Percentiles rank a stretch among this genome's conserved stretches.
Evolutionary conservation across 2,888 invertebrate genomes (phyloP).

Genomic region (Dynastes tityus): DNA sequence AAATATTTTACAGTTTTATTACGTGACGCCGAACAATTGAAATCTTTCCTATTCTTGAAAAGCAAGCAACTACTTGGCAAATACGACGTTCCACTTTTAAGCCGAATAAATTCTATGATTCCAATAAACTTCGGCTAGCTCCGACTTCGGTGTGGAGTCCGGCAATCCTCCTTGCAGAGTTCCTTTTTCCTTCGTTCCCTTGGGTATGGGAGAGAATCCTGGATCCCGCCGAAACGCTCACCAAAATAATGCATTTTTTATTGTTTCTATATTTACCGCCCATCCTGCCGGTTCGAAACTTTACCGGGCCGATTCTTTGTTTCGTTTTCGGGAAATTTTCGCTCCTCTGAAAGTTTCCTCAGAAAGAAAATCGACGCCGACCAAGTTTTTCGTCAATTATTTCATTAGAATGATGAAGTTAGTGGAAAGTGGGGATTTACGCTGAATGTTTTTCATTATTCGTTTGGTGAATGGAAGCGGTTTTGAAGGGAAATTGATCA

Average conservation of each 20-base stretch:
- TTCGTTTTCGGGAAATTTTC: conserved; percentile 19
- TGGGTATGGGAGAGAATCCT: background rate
- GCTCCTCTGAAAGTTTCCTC: background rate
- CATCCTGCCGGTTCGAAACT: conserved; percentile 10
- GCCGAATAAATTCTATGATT: conserved; percentile 28
- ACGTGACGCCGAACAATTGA: conserved; percentile 36
- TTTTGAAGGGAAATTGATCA: conserved; percentile 7
- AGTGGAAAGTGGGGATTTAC: background rate
- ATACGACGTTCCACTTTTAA: conserved; percentile 6
- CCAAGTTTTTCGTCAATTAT: conserved; percentile 20
- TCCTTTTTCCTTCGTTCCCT: background rate
- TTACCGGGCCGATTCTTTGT: conserved; percentile 10
- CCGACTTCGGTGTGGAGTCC: background rate
- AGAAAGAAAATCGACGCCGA: background rate
- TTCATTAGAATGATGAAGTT: conserved; percentile 4
- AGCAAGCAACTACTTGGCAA: background rate
- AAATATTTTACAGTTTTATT: conserved; percentile 39
- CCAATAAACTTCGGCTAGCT: conserved; percentile 22
- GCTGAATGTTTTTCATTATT: conserved; percentile 7
- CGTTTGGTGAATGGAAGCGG: background rate
- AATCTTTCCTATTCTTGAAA: conserved; percentile 4
- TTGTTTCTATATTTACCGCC: conserved; percentile 20
- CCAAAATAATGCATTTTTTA: conserved; percentile 34
- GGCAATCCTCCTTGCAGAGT: background rate
- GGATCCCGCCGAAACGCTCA: conserved; percentile 7